Conservation (phyloP, 2,797 vertebrate genomes). For the Channallabes apus region DNA sequence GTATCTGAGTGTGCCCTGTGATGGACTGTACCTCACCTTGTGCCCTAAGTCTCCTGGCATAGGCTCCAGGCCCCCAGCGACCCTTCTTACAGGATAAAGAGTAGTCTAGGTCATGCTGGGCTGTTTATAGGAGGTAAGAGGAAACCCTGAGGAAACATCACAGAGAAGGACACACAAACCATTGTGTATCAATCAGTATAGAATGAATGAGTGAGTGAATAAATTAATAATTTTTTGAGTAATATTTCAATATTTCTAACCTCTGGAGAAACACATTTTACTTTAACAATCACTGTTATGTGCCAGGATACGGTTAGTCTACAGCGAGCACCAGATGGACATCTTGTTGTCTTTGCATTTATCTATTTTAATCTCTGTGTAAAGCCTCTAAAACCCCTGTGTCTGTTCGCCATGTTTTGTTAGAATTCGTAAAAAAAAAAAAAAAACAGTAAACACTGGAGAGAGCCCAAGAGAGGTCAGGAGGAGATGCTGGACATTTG, state of each 20-base stretch:
- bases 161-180: too few species aligned
- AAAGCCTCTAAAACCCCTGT: neutral
- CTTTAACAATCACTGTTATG: neutral
- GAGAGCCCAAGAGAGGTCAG: neutral
- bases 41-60: too few species aligned
- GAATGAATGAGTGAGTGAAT: too few species aligned
- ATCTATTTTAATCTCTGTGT: conserved; percentile 1
- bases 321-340: conserved; percentile 5
- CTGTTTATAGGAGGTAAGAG: too few species aligned
- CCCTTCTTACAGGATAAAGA: too few species aligned
- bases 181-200: too few species aligned
- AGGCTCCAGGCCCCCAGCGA: too few species aligned
- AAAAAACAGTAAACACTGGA: neutral
- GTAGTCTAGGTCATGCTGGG: too few species aligned
- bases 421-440: neutral
- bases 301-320: neutral
- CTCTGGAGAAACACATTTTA: neutral
- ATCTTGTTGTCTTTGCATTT: neutral
- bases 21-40: too few species aligned
- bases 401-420: neutral
- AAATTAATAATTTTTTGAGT: neutral
- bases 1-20: too few species aligned
- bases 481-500: neutral
- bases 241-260: neutral
- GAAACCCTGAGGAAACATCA: too few species aligned